Conservation (phyloP, 2,113 vertebrate genomes). For the Otolemur garnettii region DNA sequence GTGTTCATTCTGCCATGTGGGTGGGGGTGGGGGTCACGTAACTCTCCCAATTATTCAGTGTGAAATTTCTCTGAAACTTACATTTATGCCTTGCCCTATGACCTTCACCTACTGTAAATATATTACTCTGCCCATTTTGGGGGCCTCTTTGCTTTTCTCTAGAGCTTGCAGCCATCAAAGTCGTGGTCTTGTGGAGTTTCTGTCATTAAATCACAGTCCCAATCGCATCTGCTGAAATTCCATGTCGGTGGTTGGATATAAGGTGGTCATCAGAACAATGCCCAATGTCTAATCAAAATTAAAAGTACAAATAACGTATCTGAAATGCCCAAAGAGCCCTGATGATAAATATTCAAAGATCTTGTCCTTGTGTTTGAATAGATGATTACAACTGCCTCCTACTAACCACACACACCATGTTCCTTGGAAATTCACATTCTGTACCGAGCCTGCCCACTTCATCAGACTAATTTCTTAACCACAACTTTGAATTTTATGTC, state of each 20-base stretch:
- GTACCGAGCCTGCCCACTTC: neutral
- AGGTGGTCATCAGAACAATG: neutral
- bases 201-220: conserved; percentile 17
- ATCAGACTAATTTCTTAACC: neutral
- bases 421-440: neutral
- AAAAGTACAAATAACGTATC: conserved; percentile 1
- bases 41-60: neutral
- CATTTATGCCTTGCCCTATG: neutral
- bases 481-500: neutral
- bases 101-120: neutral
- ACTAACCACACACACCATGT: neutral
- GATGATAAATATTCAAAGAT: neutral
- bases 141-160: neutral
- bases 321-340: neutral
- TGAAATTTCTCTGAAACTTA: neutral
- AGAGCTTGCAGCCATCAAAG: neutral
- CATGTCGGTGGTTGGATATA: neutral
- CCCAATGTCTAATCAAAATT: conserved; percentile 9
- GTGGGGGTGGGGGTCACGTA: neutral
- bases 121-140: neutral
- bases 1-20: rapidly evolving
- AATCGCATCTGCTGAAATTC: neutral
- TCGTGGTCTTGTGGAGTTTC: neutral
- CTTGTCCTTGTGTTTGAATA: neutral
- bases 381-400: neutral